phyloP scores from a whole-genome alignment of 1,140 invertebrate species.

The Aphidius ervi region DNA sequence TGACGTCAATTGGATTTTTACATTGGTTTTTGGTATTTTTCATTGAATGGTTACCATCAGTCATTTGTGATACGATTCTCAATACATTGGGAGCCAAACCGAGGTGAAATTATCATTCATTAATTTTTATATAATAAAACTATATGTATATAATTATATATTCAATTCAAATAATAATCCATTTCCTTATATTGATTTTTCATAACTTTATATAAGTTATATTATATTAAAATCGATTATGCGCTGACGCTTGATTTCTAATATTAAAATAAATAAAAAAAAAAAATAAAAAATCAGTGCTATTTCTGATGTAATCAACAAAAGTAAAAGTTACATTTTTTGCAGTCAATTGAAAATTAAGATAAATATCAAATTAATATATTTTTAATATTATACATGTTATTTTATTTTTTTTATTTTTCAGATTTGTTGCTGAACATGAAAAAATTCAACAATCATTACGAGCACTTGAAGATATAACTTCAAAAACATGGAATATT shows the following conservation, averaged over 20 bases:
- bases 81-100: slow-evolving; percentile 29
- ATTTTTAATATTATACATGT: too few species aligned
- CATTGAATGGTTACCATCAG: slow-evolving; percentile 40
- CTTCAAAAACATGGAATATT: slow-evolving; percentile 29
- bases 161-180: too few species aligned
- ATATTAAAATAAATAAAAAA: not conserved
- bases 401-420: not conserved
- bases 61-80: slow-evolving; percentile 34
- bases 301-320: too few species aligned
- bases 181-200: not conserved
- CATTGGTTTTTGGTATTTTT: slow-evolving; percentile 35
- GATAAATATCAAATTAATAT: too few species aligned
- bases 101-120: slow-evolving; percentile 29
- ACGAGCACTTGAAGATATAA: slow-evolving; percentile 32
- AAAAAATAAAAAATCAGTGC: too few species aligned
- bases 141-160: too few species aligned
- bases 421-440: slow-evolving; percentile 29
- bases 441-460: slow-evolving; percentile 35
- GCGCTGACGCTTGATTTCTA: not conserved
- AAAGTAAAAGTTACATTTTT: too few species aligned
- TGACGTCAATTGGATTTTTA: slow-evolving; percentile 30
- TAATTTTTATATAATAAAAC: too few species aligned
- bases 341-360: too few species aligned
- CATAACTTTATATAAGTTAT: not conserved
- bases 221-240: not conserved